phyloP scores from a whole-genome alignment of 2,113 vertebrate genomes.

The Cygnus buccinator region DNA sequence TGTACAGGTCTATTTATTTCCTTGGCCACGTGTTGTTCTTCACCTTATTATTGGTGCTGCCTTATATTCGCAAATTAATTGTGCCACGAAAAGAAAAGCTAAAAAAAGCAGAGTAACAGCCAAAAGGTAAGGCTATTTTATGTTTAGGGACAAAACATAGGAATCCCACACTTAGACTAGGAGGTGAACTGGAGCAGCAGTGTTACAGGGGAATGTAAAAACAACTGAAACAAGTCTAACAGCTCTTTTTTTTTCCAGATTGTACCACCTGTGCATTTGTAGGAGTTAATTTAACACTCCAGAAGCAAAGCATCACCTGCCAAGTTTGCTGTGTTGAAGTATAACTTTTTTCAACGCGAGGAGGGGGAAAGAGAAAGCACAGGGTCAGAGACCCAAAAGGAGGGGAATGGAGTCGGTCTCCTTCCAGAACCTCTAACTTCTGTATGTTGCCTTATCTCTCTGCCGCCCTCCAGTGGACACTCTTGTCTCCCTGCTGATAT shows the following conservation, averaged over 20 bases:
- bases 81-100: slow-evolving; percentile 88
- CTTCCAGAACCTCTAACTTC: slow-evolving; percentile 56
- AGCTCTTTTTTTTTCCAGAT: slow-evolving; percentile 64
- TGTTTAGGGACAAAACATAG: background rate
- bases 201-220: background rate
- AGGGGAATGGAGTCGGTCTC: slow-evolving; percentile 35
- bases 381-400: slow-evolving; percentile 65
- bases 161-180: background rate
- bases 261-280: slow-evolving; percentile 68
- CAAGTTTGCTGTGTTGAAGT: slow-evolving; percentile 65
- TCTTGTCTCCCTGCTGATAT: slow-evolving; percentile 62
- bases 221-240: rapidly evolving
- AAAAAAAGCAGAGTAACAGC: slow-evolving; percentile 77
- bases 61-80: slow-evolving; percentile 85
- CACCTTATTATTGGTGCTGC: slow-evolving; percentile 80
- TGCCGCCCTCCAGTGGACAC: slow-evolving; percentile 63
- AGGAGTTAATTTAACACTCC: slow-evolving; percentile 55
- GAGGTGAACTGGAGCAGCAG: background rate
- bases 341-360: slow-evolving; percentile 20
- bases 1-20: slow-evolving; percentile 92
- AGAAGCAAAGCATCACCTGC: slow-evolving; percentile 65
- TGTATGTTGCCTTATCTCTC: slow-evolving; percentile 80
- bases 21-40: slow-evolving; percentile 90
- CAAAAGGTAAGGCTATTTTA: slow-evolving; percentile 52
- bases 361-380: slow-evolving; percentile 60